Evolutionary conservation across 1,140 invertebrate genomes (phyloP), one percentile per base, ranked within the genome.

Genomic region (Eriosoma lanigerum): DNA sequence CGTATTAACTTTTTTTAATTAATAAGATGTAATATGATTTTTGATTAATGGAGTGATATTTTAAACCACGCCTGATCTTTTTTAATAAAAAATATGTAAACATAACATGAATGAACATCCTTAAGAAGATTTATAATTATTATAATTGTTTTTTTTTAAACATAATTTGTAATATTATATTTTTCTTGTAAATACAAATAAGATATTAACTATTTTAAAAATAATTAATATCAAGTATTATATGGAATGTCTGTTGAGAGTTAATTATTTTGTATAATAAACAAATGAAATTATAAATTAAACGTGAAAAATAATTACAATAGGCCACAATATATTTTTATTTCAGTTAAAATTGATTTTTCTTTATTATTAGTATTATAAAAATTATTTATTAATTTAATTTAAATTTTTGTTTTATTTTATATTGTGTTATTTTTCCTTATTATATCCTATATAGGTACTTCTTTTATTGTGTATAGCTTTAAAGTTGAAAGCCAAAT

Each of bases 151-250:
- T 54, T 56, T 52, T 58, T 38, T 76, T 58, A 32, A 78, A 78
- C 26, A 58, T 44, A 56, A 76, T 60, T 46, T 78, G 75, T 78
- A 76, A 60, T 8, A 46, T 72, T 62, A 60, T 6, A 48, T 78
- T 58, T 58, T 58, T 76, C 73, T 78, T 78, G 75, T 78, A 60
- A 56, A 78, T 78, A 78, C 0, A 48, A 48, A 46, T 24, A 19
- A 24, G 75, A 29, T 62, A 78, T 62, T 78, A 24, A 78, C 62
- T 78, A 46, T 62, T 44, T 62, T 4, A 19, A n/a, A 21, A 38
- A 48, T 78, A 62, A 76, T 76, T 76, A 76, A 76, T 76, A 62
- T 58, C 73, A 17, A 78, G 54, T 62, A 46, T 62, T 78, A 76
- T 38, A 44, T 58, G 46, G 38, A 78, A 62, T 78, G 75, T 56